Evolutionary conservation across 2,113 vertebrate genomes (phyloP).

Genomic region (Phaethornis superciliosus): DNA sequence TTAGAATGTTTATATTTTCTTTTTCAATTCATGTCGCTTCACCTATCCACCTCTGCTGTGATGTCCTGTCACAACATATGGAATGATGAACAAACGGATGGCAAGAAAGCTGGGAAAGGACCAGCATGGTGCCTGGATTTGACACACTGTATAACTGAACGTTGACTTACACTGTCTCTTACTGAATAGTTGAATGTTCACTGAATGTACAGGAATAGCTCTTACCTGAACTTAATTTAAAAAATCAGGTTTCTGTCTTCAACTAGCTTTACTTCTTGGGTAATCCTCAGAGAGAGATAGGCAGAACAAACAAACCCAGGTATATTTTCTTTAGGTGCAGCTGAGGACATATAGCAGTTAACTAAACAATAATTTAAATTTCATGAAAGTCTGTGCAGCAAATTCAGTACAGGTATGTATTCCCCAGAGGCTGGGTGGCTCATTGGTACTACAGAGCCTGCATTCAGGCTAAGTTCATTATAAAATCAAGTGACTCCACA

Average conservation of each 20-base stretch:
- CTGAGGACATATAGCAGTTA: neutral
- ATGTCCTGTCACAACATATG: neutral
- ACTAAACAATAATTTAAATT: neutral
- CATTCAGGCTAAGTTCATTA: slow-evolving; percentile 13
- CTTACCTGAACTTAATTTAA: neutral
- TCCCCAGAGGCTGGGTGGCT: neutral
- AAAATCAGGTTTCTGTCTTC: neutral
- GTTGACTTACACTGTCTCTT: neutral
- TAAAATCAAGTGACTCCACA: neutral
- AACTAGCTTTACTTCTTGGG: neutral
- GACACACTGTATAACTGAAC: neutral
- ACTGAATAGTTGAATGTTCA: neutral
- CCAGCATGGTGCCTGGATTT: neutral
- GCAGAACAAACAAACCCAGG: neutral
- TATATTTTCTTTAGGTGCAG: neutral
- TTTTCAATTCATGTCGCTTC: neutral
- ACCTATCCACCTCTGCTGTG: neutral
- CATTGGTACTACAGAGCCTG: neutral
- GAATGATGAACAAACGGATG: neutral
- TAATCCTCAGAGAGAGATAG: neutral
- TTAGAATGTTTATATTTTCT: neutral
- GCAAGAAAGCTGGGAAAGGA: neutral
- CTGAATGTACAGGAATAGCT: neutral
- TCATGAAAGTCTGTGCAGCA: neutral
- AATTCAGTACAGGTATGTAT: neutral